A percentile compares a stretch with the other conserved stretches of the same genome.
These are phyloP conservation scores for Itoplectis maculator DNA, from an alignment of 2,888 invertebrate genomes.

Conservation along the genomic window DNA sequence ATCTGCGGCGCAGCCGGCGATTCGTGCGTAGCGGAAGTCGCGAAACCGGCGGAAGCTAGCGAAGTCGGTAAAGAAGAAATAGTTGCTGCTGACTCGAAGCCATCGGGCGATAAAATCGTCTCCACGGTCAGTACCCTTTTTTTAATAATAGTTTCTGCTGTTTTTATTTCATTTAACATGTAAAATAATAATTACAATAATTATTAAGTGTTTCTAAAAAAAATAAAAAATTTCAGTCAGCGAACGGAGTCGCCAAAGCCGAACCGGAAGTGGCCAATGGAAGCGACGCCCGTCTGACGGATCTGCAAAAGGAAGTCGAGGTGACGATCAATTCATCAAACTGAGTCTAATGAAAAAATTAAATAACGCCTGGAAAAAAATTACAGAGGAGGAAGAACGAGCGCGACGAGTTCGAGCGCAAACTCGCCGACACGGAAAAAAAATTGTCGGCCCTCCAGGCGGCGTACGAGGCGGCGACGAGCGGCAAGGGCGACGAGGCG, in stretches of 20 bases:
- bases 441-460: conserved; percentile 74
- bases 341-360: too few relatives aligned
- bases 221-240: too few relatives aligned
- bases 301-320: conserved; percentile 73
- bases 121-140: conserved; percentile 18
- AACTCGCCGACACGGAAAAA: conserved; percentile 76
- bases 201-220: too few relatives aligned
- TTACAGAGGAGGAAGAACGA: conserved; percentile 77
- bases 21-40: conserved; percentile 63
- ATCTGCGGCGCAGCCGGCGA: conserved; percentile 71
- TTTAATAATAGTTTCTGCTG: neutral
- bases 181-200: too few relatives aligned
- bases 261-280: conserved; percentile 37
- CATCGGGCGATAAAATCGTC: conserved; percentile 47
- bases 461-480: conserved; percentile 70
- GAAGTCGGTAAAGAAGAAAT: conserved; percentile 28
- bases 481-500: conserved; percentile 69
- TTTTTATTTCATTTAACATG: too few relatives aligned
- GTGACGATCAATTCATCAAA: too few relatives aligned
- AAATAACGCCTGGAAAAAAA: too few relatives aligned
- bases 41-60: conserved; percentile 56
- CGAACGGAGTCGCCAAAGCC: neutral
- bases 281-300: conserved; percentile 38
- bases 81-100: neutral
- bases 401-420: conserved; percentile 76